Conservation (phyloP, 2,113 vertebrate genomes). For the Clarias macrocephalus region DNA sequence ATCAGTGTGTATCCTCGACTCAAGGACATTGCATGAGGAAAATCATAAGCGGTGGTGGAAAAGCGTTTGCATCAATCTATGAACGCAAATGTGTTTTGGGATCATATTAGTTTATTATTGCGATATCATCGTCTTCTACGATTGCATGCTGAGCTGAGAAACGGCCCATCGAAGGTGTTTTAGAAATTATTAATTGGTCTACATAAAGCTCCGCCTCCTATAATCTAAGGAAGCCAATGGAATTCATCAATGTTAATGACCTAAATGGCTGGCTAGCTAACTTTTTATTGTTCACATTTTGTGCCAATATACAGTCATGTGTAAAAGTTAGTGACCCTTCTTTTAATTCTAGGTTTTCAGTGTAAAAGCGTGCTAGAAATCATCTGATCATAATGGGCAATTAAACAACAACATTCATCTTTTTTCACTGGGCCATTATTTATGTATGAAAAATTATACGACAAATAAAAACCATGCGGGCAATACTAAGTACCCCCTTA, state of each 20-base stretch:
- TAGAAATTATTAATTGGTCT: not conserved
- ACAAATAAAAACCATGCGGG: too few relatives aligned
- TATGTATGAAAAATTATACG: too few relatives aligned
- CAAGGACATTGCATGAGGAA: not conserved
- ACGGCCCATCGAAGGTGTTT: not conserved
- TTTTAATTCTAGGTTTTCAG: too few relatives aligned
- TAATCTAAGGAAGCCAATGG: not conserved
- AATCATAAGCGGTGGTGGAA: not conserved
- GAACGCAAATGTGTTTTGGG: slow-evolving; percentile 18
- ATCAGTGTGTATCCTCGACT: not conserved
- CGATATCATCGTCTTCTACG: slow-evolving; percentile 31
- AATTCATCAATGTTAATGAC: not conserved
- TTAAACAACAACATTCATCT: too few relatives aligned
- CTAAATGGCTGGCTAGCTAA: not conserved
- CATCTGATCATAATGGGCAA: too few relatives aligned
- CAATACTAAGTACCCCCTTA: too few relatives aligned
- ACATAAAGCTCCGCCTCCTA: not conserved
- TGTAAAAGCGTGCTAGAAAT: too few relatives aligned
- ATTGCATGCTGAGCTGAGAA: not conserved
- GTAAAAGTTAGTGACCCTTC: too few relatives aligned
- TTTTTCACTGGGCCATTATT: too few relatives aligned
- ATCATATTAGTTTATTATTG: slow-evolving; percentile 30
- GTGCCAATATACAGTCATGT: not conserved
- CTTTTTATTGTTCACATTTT: not conserved
- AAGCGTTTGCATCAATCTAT: not conserved